Conservation (phyloP, 2,888 invertebrate species). For the Drosophila suboccidentalis region DNA sequence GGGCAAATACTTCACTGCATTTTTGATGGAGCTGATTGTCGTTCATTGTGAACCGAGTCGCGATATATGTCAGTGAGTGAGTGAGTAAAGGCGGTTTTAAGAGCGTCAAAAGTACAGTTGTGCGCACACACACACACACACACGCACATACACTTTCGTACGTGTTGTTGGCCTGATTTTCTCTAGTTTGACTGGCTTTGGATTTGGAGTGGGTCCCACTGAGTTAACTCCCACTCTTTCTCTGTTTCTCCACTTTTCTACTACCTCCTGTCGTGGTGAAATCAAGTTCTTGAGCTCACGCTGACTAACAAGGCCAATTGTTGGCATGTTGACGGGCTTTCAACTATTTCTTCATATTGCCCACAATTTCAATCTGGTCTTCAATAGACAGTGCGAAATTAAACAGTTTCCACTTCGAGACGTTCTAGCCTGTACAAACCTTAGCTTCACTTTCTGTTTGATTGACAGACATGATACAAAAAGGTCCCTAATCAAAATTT, state of each 20-base stretch:
- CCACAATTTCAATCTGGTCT: constrained; percentile 25
- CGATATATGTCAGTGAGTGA: constrained; percentile 26
- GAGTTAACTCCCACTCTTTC: not conserved
- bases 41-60: constrained; percentile 22
- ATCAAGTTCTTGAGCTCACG: constrained; percentile 48
- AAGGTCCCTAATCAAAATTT: not conserved
- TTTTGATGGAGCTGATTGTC: constrained; percentile 43
- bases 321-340: constrained; percentile 53
- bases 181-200: constrained; percentile 14
- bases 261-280: constrained; percentile 15
- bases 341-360: constrained; percentile 24
- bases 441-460: not conserved
- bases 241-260: not conserved
- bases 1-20: constrained; percentile 47
- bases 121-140: constrained; percentile 23
- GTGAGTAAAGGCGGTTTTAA: constrained; percentile 47
- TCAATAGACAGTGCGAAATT: constrained; percentile 11
- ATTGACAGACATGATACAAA: not conserved
- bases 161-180: constrained; percentile 22
- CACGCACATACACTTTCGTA: not conserved
- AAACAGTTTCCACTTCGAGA: constrained; percentile 1
- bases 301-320: constrained; percentile 64
- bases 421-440: not conserved
- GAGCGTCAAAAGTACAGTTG: constrained; percentile 71
- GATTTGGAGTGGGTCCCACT: constrained; percentile 26